phyloP scores from a whole-genome alignment of 2,888 invertebrate genomes.

The Cephus pygmeus region DNA sequence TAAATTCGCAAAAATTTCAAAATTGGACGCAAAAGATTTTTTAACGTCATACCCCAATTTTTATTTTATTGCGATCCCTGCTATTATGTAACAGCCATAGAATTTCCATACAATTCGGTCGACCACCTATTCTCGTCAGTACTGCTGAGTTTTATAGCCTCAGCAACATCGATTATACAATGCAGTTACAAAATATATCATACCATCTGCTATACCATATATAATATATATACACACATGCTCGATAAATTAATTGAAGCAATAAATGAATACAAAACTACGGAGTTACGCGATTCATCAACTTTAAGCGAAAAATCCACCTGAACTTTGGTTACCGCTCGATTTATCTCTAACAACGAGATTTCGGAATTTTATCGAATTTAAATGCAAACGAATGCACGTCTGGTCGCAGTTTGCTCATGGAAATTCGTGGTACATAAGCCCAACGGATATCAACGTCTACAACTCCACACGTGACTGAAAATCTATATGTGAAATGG shows the following conservation, averaged over 20 bases:
- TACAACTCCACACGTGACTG: not conserved
- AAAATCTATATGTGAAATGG: not conserved
- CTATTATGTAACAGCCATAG: not conserved
- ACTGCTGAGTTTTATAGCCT: not conserved
- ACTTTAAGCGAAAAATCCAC: not conserved
- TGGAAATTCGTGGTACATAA: conserved; percentile 1
- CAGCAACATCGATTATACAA: not conserved
- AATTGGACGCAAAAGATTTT: not conserved
- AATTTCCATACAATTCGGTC: not conserved
- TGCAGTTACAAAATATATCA: not conserved
- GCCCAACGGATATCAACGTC: not conserved
- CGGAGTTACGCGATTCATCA: not conserved
- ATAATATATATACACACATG: not conserved
- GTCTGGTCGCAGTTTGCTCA: conserved; percentile 3
- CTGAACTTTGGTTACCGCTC: not conserved
- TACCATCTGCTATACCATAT: not conserved
- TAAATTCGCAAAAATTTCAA: not conserved
- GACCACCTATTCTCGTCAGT: not conserved
- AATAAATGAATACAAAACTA: not conserved
- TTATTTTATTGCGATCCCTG: not conserved
- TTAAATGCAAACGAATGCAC: conserved; percentile 3
- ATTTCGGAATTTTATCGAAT: not conserved
- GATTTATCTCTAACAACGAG: not conserved
- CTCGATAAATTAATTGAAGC: not conserved
- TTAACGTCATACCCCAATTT: not conserved